Base-by-base conservation (phyloP, 2,888 invertebrate genomes). In the Lithophane leautieri region DNA sequence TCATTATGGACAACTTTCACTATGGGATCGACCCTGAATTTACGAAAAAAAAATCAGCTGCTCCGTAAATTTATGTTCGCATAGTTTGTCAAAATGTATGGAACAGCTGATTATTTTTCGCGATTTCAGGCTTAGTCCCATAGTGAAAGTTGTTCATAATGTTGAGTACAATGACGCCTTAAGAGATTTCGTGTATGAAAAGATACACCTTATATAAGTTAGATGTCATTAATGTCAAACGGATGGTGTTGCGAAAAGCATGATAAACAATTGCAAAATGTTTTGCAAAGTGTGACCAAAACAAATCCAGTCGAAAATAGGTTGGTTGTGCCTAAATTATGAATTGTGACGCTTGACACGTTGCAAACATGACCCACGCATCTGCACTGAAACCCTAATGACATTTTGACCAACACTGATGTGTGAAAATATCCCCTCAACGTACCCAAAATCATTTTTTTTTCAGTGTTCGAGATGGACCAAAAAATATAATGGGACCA, bases 401-500 rank as follows among this genome's bases (percentile, higher is more conserved):
- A 75, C 73, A 76, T 63, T 80, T 70, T 75, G 11, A 65, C 66
- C 65, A 44, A 47, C 70, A 79, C 52, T 67, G 78, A 73, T 78
- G 28, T 76, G 60, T 40, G 58, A 82, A 83, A 79, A 80, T 67
- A 75, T 76, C 74, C 76, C 81, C 73, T 81, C 83, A 81, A 72
- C 68, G n/a, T 54, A 66, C 79, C 78, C 63, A 62, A 83, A 82
- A 62, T 73, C 73, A 82, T 76, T 72, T 4, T 81, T 79, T 85
- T 85, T 88, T 81, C 65, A 80, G 58, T 42, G 19, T 44, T 60
- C 50, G 28, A 70, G 54, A 67, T 71, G 42, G 34, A 56, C 73
- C 50, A 79, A 80, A 79, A 82, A 78, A 81, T 72, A 77, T 79
- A 84, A 85, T 83, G 70, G 79, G 71, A 34, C 71, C 73, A 76